Evolutionary conservation across 2,888 invertebrate genomes (phyloP).

Genomic region (Branchellion lobata): DNA sequence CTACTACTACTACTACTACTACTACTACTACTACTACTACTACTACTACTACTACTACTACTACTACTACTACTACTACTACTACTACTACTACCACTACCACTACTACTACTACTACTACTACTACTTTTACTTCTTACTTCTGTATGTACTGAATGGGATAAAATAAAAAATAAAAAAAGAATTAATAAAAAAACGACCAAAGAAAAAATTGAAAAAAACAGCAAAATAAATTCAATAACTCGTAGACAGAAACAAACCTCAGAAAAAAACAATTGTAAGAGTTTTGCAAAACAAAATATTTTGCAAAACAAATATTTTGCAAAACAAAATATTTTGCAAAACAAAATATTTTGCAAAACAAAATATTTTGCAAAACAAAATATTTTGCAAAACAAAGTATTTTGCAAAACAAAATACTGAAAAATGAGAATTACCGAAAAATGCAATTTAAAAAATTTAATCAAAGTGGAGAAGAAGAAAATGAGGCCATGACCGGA

Average conservation of each 20-base stretch:
- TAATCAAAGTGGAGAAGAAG: background rate
- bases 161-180: background rate
- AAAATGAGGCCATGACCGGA: background rate
- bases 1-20: too few species aligned
- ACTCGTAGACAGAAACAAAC: background rate
- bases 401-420: background rate
- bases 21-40: too few species aligned
- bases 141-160: background rate
- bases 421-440: background rate
- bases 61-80: conserved; percentile 19
- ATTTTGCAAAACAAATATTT: too few species aligned
- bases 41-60: conserved; percentile 21
- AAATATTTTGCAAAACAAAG: background rate
- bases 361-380: too few species aligned
- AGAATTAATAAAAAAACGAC: background rate
- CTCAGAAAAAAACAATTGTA: background rate
- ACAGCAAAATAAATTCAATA: background rate
- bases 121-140: conserved; percentile 15
- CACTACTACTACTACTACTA: conserved; percentile 19
- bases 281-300: too few species aligned
- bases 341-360: too few species aligned
- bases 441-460: background rate
- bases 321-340: too few species aligned
- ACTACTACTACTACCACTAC: conserved; percentile 16
- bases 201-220: background rate